Evolutionary conservation across 2,797 vertebrate species (phyloP), one percentile per base, ranked within the genome.

Genomic region (Sebastes hubbsi): DNA sequence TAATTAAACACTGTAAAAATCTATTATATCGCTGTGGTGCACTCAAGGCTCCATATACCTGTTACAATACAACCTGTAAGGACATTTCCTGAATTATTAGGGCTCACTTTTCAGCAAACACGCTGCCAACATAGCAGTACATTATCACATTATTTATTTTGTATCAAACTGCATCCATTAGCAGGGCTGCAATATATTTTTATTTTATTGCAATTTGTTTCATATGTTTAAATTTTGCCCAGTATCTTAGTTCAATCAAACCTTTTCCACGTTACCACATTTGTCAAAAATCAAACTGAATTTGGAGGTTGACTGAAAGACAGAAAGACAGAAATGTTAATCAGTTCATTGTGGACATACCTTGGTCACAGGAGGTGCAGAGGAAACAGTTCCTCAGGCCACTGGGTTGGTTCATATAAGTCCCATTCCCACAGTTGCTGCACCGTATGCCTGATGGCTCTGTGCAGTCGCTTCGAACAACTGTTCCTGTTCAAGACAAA

Each of bases 361-460:
- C 86, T 55, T 25, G 3, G 1, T 65, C 49, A 78, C 93, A 94
- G 46, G 46, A 8, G 12, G 14, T 58, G 61, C 92, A 94, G 20
- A 6, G 0, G 25, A 83, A 66, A 9, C 91, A 92, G 0, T 1
- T 14, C 0, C 0, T 8, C 1, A 86, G 18, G 0, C 89, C 86
- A 12, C 70, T 95, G 4, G 82, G 79, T 13, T 65, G 0, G 36
- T 79, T 82, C 64, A 91, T 93, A 7, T 34, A 95, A 0, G 81
- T 91, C n/a, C 67, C 64, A 1, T 0, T 1, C 0, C 2, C 2
- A 68, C 93, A 94, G 0, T 38, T 20, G 9, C 1, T 11, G 8
- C 92, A 94, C 0, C 0, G 6, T 3, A 91, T 90, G 6, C 87
- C 87, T 0, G 0, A 66, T 0, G 46, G 7, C 0, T 0, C 1